Evolutionary conservation across 2,113 vertebrate genomes (phyloP).

Genomic region (Ibidorhyncha struthersii): DNA sequence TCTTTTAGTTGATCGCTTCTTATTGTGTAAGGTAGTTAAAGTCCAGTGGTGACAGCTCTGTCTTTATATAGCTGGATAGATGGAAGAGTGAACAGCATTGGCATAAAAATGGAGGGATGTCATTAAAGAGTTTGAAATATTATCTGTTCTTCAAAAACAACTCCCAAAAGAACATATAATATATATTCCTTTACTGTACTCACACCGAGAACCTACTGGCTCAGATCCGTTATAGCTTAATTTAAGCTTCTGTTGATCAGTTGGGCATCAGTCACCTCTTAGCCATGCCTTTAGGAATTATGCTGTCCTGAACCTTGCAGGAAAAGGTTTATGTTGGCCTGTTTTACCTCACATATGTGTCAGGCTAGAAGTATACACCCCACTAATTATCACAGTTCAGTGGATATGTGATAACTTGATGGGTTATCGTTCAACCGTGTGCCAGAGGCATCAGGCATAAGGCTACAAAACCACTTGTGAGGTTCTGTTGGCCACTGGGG

Average conservation of each 20-base stretch:
- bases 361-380: neutral
- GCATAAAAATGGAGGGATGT: neutral
- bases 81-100: neutral
- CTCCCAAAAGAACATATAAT: neutral
- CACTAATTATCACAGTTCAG: neutral
- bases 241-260: neutral
- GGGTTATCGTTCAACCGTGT: accelerated
- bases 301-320: neutral
- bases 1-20: neutral
- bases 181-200: neutral
- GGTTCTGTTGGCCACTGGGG: neutral
- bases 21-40: neutral
- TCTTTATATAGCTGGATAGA: neutral
- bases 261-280: neutral
- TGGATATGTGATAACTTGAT: neutral
- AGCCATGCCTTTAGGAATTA: neutral
- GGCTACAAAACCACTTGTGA: neutral
- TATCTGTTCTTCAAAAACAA: neutral
- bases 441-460: neutral
- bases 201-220: neutral
- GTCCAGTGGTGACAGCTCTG: neutral
- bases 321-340: neutral
- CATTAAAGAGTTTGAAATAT: neutral
- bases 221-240: neutral
- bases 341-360: neutral